Evolutionary conservation across 1,140 invertebrate species (phyloP), one percentile per base, ranked within the genome.

Genomic region (Sinella curviseta): DNA sequence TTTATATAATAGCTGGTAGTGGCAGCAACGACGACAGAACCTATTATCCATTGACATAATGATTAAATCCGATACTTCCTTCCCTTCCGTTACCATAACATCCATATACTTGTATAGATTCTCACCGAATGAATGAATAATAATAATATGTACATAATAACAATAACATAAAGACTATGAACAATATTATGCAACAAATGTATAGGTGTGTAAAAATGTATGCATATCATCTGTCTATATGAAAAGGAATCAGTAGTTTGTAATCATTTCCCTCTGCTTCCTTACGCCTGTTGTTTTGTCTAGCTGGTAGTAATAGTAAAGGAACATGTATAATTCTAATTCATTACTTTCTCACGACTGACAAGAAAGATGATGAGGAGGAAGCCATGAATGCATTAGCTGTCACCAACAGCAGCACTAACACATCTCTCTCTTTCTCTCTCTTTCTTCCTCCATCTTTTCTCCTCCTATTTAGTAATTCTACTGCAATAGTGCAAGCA

Each of bases 321-420:
- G 20, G 20, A 48, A 48, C 8, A 31, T 33, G 30, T 70, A 33
- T 70, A n/a, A 70, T 70, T 33, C 31, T 70, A 31, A 33, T 70
- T 70, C 65, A 70, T 31, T 70, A 70, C 31, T 70, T 33, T 70
- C 55, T 60, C 55, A 24, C n/a, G 55, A 60, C 14, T 31, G 65
- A 70, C 65, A 70, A 70, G 28, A 33, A 70, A 70, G 26, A 70
- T 31, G 65, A 70, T 70, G 65, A 70, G 26, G 65, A 70, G 26
- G 65, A 70, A 31, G 26, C 65, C 65, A 70, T 33, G 65, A 70
- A 70, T 70, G 65, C 65, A 70, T 70, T 70, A 70, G 30, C 65
- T 70, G 65, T 70, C 65, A 70, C 3, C 65, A 70, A 4, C 65
- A 70, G 57, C 24, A 17, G 3, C 20, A 48, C 8, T 20, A 26